These are phyloP conservation scores for Syritta pipiens DNA, from an alignment of 2,888 invertebrate genomes.

Conservation along the genomic window DNA sequence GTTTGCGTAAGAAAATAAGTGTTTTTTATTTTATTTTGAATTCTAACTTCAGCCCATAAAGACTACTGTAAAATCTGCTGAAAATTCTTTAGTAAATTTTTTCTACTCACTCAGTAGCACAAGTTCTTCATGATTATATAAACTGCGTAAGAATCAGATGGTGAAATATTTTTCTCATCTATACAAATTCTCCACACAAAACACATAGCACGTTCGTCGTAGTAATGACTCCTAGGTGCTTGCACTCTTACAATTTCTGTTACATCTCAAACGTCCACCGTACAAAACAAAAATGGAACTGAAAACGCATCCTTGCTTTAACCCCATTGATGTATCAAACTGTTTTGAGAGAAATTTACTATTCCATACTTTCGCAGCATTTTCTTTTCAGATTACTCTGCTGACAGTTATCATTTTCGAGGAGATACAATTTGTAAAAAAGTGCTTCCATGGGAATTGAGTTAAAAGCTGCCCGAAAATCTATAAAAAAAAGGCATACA, in stretches of 20 bases:
- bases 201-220: not conserved
- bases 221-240: not conserved
- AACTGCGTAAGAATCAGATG: too few species aligned
- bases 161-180: too few species aligned
- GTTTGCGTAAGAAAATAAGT: not conserved
- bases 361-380: not conserved
- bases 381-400: not conserved
- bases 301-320: not conserved
- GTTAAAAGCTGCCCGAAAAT: too few species aligned
- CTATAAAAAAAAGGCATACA: too few species aligned
- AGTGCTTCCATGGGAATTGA: not conserved
- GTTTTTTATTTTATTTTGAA: not conserved
- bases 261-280: not conserved
- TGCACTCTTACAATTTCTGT: not conserved
- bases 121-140: too few species aligned
- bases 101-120: not conserved
- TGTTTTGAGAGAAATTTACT: not conserved
- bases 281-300: not conserved
- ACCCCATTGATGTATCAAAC: not conserved
- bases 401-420: not conserved
- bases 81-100: not conserved
- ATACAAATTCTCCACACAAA: not conserved
- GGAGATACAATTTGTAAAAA: not conserved
- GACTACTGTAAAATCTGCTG: not conserved
- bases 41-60: not conserved